phyloP scores from a whole-genome alignment of 2,888 invertebrate genomes.

The Phortica okadai region DNA sequence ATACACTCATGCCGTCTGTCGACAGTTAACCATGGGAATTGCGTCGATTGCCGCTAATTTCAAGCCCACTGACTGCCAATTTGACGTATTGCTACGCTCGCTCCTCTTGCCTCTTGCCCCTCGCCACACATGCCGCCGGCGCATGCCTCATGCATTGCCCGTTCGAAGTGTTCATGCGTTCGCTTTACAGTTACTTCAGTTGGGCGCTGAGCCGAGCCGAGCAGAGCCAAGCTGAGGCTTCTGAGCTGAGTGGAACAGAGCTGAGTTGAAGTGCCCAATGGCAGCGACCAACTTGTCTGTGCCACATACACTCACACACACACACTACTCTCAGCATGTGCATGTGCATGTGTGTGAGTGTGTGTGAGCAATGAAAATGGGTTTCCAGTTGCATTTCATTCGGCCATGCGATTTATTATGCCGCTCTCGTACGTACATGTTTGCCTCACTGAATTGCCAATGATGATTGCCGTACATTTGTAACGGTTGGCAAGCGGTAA shows the following conservation, averaged over 20 bases:
- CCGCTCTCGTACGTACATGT: neutral
- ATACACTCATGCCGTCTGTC: slow-evolving; percentile 39
- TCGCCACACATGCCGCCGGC: neutral
- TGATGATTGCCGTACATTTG: neutral
- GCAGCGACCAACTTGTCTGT: neutral
- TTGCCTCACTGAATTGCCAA: slow-evolving; percentile 10
- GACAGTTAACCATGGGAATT: slow-evolving; percentile 61
- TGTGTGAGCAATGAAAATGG: slow-evolving; percentile 7
- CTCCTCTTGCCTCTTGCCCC: no score
- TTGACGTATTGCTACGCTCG: slow-evolving; percentile 44
- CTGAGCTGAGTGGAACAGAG: neutral
- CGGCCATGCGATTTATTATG: slow-evolving; percentile 25
- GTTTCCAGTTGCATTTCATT: slow-evolving; percentile 18
- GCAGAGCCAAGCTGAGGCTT: neutral
- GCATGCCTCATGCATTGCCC: neutral
- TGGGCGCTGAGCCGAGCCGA: neutral
- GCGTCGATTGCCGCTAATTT: slow-evolving; percentile 34
- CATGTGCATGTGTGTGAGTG: neutral
- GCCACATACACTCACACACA: neutral
- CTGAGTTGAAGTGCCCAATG: neutral
- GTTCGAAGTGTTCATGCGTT: slow-evolving; percentile 54
- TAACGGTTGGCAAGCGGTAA: neutral
- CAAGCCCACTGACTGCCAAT: slow-evolving; percentile 31
- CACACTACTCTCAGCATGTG: neutral
- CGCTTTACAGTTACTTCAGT: slow-evolving; percentile 60